These are phyloP conservation scores for Orthosia incerta DNA, from an alignment of 2,888 invertebrate species.

Conservation along the genomic window DNA sequence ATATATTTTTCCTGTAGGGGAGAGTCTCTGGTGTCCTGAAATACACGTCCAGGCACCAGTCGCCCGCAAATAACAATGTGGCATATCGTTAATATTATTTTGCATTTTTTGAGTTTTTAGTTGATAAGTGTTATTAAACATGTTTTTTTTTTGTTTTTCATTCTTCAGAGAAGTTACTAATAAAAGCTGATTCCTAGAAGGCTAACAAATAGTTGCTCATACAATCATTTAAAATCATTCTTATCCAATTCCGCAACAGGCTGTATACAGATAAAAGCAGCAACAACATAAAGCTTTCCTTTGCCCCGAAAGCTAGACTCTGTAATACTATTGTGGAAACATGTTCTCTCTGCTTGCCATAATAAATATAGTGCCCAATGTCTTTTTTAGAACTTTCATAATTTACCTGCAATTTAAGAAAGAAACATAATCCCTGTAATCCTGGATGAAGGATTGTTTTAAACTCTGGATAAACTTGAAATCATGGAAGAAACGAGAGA, in stretches of 20 bases:
- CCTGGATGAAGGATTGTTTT: constrained; percentile 49
- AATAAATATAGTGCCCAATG: constrained; percentile 13
- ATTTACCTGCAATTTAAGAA: constrained; percentile 41
- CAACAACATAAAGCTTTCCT: constrained; percentile 2
- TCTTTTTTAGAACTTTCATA: constrained; percentile 27
- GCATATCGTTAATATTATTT: too few species aligned
- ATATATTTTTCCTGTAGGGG: too few species aligned
- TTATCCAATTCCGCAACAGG: constrained; percentile 6
- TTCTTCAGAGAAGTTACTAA: too few species aligned
- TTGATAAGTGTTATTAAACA: too few species aligned
- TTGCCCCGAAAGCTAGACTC: constrained; percentile 12
- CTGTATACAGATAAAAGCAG: constrained; percentile 17
- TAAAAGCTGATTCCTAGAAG: too few species aligned
- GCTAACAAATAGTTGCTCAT: too few species aligned
- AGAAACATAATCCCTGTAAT: constrained; percentile 49
- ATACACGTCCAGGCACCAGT: too few species aligned
- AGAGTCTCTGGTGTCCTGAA: too few species aligned
- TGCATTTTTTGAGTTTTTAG: too few species aligned
- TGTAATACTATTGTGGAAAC: constrained; percentile 1
- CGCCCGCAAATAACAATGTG: too few species aligned
- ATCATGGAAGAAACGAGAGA: constrained; percentile 35
- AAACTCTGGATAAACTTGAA: constrained; percentile 36
- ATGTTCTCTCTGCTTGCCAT: neutral
- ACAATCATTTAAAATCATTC: neutral
- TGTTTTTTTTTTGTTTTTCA: too few species aligned